Evolutionary conservation across 2,797 vertebrate species (phyloP).

Genomic region (Xiphophorus birchmanni): DNA sequence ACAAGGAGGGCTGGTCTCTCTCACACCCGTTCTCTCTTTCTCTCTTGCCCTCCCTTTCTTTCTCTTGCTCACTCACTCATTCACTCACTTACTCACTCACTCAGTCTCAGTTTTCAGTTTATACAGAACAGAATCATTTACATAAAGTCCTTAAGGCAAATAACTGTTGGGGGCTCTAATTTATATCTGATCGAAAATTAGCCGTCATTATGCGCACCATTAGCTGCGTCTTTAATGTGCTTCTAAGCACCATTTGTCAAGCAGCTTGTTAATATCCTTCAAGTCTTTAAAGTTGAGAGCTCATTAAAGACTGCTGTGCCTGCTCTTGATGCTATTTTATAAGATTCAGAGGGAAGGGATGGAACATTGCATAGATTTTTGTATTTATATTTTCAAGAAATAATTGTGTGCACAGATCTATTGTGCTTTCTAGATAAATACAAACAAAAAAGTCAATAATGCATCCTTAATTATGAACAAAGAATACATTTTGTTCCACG

Average conservation of each 20-base stretch:
- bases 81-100: slow-evolving; percentile 65
- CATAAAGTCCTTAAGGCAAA: slow-evolving; percentile 99
- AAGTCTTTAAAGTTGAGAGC: slow-evolving; percentile 99
- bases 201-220: slow-evolving; percentile 99
- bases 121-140: slow-evolving; percentile 99
- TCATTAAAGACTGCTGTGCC: slow-evolving; percentile 97
- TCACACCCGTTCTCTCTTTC: slow-evolving; percentile 47
- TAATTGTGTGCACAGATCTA: background rate
- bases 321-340: slow-evolving; percentile 95
- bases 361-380: slow-evolving; percentile 61
- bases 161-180: slow-evolving; percentile 99
- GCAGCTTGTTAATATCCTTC: slow-evolving; percentile 99
- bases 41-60: slow-evolving; percentile 31
- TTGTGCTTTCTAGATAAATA: background rate
- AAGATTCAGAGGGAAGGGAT: slow-evolving; percentile 85
- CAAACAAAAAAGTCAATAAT: slow-evolving; percentile 2
- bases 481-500: slow-evolving; percentile 3
- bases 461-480: background rate
- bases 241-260: slow-evolving; percentile 99
- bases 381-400: slow-evolving; percentile 47
- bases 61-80: slow-evolving; percentile 18
- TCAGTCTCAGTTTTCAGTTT: slow-evolving; percentile 88
- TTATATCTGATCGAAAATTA: slow-evolving; percentile 99
- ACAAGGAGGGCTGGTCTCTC: slow-evolving; percentile 82
- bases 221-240: slow-evolving; percentile 99